phyloP scores from a whole-genome alignment of 2,797 vertebrate species.

The Taeniopygia guttata region DNA sequence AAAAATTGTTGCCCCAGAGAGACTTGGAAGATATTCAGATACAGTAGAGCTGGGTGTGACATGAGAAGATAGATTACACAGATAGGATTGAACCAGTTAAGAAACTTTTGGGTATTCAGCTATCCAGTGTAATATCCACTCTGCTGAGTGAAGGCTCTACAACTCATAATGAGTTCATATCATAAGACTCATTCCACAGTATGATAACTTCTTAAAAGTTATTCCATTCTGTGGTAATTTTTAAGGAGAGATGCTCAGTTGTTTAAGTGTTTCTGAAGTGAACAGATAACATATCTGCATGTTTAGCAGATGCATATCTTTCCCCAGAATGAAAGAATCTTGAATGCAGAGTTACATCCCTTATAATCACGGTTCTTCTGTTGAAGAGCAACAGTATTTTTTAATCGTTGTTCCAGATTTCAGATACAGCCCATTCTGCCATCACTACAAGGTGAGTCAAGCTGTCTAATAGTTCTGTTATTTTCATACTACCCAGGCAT shows the following conservation, averaged over 20 bases:
- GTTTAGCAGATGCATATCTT: slow-evolving; percentile 66
- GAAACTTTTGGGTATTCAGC: slow-evolving; percentile 46
- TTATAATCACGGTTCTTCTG: slow-evolving; percentile 44
- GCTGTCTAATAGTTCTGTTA: slow-evolving; percentile 63
- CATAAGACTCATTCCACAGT: slow-evolving; percentile 45
- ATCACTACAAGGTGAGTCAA: slow-evolving; percentile 64
- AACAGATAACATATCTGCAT: slow-evolving; percentile 59
- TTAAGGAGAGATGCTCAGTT: slow-evolving; percentile 50
- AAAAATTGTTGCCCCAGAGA: slow-evolving; percentile 62
- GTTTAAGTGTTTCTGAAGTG: slow-evolving; percentile 62
- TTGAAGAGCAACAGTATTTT: slow-evolving; percentile 52
- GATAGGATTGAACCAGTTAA: slow-evolving; percentile 58
- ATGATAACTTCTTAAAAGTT: slow-evolving; percentile 59
- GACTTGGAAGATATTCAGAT: slow-evolving; percentile 62
- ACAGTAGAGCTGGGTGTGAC: slow-evolving; percentile 55
- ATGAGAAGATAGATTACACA: slow-evolving; percentile 63
- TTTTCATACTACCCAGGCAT: slow-evolving; percentile 45
- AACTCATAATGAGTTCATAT: slow-evolving; percentile 64
- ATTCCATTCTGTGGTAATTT: slow-evolving; percentile 63
- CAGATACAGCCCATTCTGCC: slow-evolving; percentile 63
- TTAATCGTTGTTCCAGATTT: slow-evolving; percentile 64
- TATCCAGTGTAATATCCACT: slow-evolving; percentile 56
- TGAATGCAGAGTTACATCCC: slow-evolving; percentile 41
- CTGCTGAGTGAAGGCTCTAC: slow-evolving; percentile 60
- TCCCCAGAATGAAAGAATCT: slow-evolving; percentile 53